Percentiles rank a stretch among this genome's conserved stretches.
Evolutionary conservation across 2,113 vertebrate genomes (phyloP).

Genomic region (Hippolais icterina): DNA sequence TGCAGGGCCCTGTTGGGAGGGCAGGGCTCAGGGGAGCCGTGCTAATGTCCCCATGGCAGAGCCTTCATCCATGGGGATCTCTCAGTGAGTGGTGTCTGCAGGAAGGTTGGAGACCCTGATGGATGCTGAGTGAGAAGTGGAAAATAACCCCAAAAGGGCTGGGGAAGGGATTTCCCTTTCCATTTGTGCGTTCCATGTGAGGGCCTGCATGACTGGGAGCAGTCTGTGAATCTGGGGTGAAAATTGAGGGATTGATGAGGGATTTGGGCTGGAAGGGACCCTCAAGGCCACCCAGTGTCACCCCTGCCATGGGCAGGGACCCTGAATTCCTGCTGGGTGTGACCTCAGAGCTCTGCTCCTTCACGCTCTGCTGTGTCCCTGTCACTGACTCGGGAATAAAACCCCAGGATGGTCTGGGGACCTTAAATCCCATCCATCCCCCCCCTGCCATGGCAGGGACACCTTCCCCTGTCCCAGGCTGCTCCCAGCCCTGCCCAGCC

Average conservation of each 20-base stretch:
- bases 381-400: no score
- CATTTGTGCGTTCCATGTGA: fast-evolving
- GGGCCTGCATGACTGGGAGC: fast-evolving
- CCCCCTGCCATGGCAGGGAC: not conserved
- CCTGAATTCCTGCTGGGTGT: no score
- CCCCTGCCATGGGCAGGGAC: not conserved
- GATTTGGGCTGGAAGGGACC: not conserved
- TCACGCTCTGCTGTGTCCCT: no score
- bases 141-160: not conserved
- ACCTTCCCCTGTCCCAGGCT: not conserved
- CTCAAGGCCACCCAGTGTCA: not conserved
- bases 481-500: not conserved
- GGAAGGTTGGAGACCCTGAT: not conserved
- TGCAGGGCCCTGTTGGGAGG: no score
- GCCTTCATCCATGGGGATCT: not conserved
- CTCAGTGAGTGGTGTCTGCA: not conserved
- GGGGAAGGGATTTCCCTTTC: not conserved
- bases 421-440: no score
- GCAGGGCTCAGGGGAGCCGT: no score
- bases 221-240: not conserved
- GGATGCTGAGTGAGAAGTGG: not conserved
- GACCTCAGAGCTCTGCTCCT: no score
- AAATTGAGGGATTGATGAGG: not conserved
- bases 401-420: no score
- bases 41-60: not conserved